phyloP scores from a whole-genome alignment of 1,140 invertebrate genomes.

The Heliothis subflexa region DNA sequence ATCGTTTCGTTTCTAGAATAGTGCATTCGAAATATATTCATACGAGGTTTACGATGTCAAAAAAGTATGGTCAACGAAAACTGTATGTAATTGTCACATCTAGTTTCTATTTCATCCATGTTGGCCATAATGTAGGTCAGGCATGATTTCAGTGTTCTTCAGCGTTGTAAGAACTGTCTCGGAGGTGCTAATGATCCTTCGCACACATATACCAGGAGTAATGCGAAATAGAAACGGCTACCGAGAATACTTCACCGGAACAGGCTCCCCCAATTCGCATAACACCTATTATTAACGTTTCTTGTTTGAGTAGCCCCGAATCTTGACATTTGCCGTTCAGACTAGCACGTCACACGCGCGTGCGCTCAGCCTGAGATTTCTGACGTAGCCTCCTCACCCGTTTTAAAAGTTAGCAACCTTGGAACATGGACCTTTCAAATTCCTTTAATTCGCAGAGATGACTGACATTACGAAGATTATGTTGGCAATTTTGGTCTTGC shows the following conservation, averaged over 20 bases:
- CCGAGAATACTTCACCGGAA: background rate
- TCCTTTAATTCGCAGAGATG: background rate
- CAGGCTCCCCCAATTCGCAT: background rate
- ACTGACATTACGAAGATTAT: background rate
- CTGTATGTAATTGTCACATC: background rate
- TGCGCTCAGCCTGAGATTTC: background rate
- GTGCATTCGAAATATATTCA: no score
- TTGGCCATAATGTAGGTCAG: background rate
- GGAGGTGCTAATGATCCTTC: background rate
- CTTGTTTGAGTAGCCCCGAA: background rate
- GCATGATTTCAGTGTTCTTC: background rate
- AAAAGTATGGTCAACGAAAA: no score
- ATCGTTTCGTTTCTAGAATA: no score
- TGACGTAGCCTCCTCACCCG: background rate
- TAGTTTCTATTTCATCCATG: background rate
- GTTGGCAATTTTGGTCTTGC: background rate
- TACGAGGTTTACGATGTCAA: no score
- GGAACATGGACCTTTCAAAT: slow-evolving; percentile 16
- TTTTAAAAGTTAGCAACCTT: slow-evolving; percentile 22
- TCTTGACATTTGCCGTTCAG: background rate
- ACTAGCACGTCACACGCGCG: background rate
- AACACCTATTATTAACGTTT: background rate
- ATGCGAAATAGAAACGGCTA: background rate
- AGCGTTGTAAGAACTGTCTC: background rate
- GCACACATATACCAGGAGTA: background rate